Evolutionary conservation across 2,888 invertebrate genomes (phyloP).

Genomic region (Syritta pipiens): DNA sequence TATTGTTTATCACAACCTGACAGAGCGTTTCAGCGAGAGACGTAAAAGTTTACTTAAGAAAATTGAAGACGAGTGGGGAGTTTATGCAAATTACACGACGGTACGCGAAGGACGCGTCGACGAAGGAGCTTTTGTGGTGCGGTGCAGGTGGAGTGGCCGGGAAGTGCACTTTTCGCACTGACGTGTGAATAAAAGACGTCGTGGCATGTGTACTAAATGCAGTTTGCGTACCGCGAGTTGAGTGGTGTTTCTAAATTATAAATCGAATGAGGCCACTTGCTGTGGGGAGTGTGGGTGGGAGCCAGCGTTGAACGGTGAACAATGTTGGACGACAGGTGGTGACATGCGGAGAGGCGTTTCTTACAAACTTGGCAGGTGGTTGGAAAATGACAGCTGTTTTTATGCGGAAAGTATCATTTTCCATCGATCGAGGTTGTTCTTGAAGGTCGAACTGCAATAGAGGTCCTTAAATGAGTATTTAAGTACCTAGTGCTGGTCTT

Average conservation of each 20-base stretch:
- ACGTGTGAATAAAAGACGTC: constrained; percentile 18
- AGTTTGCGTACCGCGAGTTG: neutral
- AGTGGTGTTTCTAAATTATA: neutral
- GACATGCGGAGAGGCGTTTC: too few relatives aligned
- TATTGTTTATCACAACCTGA: constrained; percentile 44
- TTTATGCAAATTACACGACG: constrained; percentile 57
- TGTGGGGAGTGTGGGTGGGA: too few relatives aligned
- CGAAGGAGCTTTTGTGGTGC: constrained; percentile 1
- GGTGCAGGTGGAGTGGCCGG: neutral
- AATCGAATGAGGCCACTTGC: neutral
- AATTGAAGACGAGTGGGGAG: constrained; percentile 43
- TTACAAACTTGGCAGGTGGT: too few relatives aligned
- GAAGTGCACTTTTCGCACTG: neutral
- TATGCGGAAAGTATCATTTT: too few relatives aligned
- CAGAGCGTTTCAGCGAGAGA: constrained; percentile 22
- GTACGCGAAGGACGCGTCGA: constrained; percentile 48
- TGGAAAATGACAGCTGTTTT: too few relatives aligned
- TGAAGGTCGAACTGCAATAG: too few relatives aligned
- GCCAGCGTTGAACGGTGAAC: too few relatives aligned
- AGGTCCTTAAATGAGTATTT: too few relatives aligned
- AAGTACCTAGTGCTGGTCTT: too few relatives aligned
- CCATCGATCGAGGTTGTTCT: too few relatives aligned
- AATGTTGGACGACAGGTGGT: too few relatives aligned
- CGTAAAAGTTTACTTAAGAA: constrained; percentile 59
- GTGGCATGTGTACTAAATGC: constrained; percentile 11